phyloP scores from a whole-genome alignment of 1,140 invertebrate genomes.

The Melipona quadrifasciata region DNA sequence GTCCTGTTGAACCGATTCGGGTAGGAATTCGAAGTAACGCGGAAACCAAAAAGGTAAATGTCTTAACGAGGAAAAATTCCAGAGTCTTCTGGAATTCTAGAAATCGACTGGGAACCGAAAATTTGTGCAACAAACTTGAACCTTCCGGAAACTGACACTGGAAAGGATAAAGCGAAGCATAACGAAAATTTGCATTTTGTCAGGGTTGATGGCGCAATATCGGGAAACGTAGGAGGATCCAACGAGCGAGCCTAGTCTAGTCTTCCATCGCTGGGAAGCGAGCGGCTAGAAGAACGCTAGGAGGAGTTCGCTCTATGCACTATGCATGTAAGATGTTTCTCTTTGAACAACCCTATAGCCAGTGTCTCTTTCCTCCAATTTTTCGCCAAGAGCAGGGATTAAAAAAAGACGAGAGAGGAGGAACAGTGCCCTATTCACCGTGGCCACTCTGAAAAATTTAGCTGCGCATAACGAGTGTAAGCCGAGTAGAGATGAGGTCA shows the following conservation, averaged over 20 bases:
- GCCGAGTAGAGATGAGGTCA: slow-evolving; percentile 68
- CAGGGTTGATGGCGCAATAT: neutral
- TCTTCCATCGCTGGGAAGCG: slow-evolving; percentile 1
- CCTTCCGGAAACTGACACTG: neutral
- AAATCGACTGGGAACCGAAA: no score
- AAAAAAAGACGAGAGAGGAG: slow-evolving; percentile 25
- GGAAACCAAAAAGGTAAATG: no score
- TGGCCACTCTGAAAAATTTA: slow-evolving; percentile 74
- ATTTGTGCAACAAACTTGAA: neutral
- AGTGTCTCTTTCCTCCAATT: slow-evolving; percentile 32
- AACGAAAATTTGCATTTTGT: neutral
- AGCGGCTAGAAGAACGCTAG: slow-evolving; percentile 14
- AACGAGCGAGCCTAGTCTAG: slow-evolving; percentile 39
- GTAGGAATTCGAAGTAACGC: no score
- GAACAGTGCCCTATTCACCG: slow-evolving; percentile 67
- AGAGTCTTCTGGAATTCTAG: no score
- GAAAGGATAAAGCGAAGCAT: no score
- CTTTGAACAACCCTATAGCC: slow-evolving; percentile 60
- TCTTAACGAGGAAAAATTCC: no score
- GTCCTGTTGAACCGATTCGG: neutral
- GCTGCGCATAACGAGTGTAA: slow-evolving; percentile 69
- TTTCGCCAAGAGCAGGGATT: slow-evolving; percentile 20
- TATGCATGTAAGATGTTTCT: slow-evolving; percentile 63
- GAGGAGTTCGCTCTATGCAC: neutral
- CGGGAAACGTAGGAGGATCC: neutral